Evolutionary conservation across 2,888 invertebrate species (phyloP), one percentile per base, ranked within the genome.

Genomic region (Gymnoscelis rufifasciata): DNA sequence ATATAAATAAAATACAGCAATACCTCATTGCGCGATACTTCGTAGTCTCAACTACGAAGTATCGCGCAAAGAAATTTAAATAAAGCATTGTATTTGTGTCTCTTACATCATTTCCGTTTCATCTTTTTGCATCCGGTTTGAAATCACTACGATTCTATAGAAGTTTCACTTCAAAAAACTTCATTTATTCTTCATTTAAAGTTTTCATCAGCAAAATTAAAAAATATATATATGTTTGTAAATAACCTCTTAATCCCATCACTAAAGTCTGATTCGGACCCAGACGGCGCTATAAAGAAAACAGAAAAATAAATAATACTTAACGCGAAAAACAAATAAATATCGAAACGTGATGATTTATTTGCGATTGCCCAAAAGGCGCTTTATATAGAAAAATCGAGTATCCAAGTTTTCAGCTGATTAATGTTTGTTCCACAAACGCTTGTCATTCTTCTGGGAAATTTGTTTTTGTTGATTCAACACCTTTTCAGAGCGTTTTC

Each of bases 271-370:
- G 33, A 43, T 38, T 35, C 7, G 29, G 8, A 38, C 33, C 15
- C 42, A 44, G 40, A 38, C 52, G 36, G 38, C 26, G 35, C 45
- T 30, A 45, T 52, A 38, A 50, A 50, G 26, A 44, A 48, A 49
- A 43, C 37, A 51, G 40, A 49, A 53, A 46, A 44, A 51, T 47
- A 52, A 51, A 56, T 48, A 56, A 49, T 46, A 38, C 52, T 43
- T 49, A 47, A 38, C 42, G 40, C 44, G 31, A 45, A 48, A 56
- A 52, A 50, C 51, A 54, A 53, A 53, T 50, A 53, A 53, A 52
- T 52, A 53, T 43, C 33, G 47, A 45, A 23, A 41, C 29, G 38
- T 36, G 37, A 46, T 50, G 51, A 56, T 54, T 56, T 54, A 52
- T 50, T 53, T 28, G 38, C 15, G 19, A 35, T 36, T 28, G 30